phyloP scores from a whole-genome alignment of 2,113 vertebrate species.

The Chitala chitala region DNA sequence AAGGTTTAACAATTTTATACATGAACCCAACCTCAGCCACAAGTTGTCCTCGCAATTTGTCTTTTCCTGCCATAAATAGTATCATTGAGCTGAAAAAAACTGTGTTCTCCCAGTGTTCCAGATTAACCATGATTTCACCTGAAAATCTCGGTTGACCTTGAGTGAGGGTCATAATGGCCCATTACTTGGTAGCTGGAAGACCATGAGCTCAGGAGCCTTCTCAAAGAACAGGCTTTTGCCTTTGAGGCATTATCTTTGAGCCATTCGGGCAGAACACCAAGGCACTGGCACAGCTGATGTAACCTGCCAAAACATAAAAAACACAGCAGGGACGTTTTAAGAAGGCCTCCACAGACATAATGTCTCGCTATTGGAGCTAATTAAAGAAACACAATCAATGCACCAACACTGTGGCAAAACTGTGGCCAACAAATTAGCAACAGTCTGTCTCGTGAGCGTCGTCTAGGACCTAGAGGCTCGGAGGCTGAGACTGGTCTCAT shows the following conservation, averaged over 20 bases:
- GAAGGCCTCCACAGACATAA: not conserved
- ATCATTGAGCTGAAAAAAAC: not conserved
- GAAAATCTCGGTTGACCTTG: not conserved
- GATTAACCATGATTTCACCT: not conserved
- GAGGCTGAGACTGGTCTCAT: too few species aligned
- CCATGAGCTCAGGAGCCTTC: not conserved
- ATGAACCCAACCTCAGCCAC: too few species aligned
- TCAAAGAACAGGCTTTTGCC: not conserved
- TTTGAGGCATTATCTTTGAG: too few species aligned
- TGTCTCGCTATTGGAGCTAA: not conserved
- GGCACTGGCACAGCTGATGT: too few species aligned
- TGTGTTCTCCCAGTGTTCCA: too few species aligned
- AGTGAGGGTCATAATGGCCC: too few species aligned
- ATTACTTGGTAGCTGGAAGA: not conserved
- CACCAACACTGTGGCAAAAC: not conserved
- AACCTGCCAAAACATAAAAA: not conserved
- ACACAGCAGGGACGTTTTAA: conserved; percentile 1
- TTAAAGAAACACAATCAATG: conserved; percentile 12
- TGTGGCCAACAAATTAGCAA: not conserved
- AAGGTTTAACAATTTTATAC: too few species aligned
- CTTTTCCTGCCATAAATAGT: not conserved
- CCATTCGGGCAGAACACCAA: too few species aligned
- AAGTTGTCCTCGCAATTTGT: not conserved
- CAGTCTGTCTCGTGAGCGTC: too few species aligned
- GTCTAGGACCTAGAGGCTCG: too few species aligned